Evolutionary conservation across 1,140 invertebrate species (phyloP).

Genomic region (Brachionus plicatilis): DNA sequence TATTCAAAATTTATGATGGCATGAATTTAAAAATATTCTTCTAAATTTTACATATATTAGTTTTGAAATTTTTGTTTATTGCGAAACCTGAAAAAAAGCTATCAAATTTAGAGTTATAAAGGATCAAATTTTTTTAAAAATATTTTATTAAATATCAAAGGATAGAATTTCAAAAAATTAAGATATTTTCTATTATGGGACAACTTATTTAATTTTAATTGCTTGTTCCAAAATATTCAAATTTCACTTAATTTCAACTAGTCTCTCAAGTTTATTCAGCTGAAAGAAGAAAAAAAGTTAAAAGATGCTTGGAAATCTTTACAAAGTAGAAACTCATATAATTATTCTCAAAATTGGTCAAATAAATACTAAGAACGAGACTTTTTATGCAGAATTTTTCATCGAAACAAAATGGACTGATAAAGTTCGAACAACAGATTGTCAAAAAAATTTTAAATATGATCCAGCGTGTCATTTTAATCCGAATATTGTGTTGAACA

Average conservation of each 20-base stretch:
- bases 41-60: too few relatives aligned
- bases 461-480: background rate
- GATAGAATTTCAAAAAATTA: background rate
- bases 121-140: too few relatives aligned
- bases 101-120: too few relatives aligned
- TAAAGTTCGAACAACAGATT: background rate
- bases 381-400: constrained; percentile 27
- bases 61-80: too few relatives aligned
- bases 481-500: constrained; percentile 11
- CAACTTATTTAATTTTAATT: background rate
- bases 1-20: too few relatives aligned
- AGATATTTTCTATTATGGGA: background rate
- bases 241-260: background rate
- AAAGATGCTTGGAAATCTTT: background rate
- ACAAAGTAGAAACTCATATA: constrained; percentile 7
- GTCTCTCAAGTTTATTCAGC: background rate
- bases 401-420: constrained; percentile 1
- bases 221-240: background rate
- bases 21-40: too few relatives aligned
- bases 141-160: too few relatives aligned
- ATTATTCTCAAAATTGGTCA: constrained; percentile 20
- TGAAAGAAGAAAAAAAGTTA: background rate
- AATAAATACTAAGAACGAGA: constrained; percentile 27
- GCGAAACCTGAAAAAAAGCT: background rate
- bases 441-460: background rate